Conservation (phyloP, 92 coral and sea anemone genomes). For the Epizoanthus scotinus region DNA sequence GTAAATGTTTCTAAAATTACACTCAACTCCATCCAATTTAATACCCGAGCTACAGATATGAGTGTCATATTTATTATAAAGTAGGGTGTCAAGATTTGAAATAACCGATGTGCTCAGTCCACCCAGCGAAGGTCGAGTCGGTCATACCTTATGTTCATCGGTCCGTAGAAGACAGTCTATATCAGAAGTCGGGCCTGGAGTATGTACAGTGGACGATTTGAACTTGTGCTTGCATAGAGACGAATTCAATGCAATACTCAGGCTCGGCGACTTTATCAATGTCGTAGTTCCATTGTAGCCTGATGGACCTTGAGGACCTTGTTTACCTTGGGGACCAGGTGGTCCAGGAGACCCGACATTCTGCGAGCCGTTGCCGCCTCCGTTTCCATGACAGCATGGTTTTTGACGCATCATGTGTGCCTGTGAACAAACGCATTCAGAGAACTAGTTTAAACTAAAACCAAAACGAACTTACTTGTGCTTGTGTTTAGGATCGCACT, state of each 20-base stretch:
- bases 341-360: constrained; percentile 31
- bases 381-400: not conserved
- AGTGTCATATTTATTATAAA: too few relatives aligned
- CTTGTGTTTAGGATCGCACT: too few relatives aligned
- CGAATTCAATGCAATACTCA: constrained; percentile 1
- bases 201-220: not conserved
- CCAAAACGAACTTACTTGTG: too few relatives aligned
- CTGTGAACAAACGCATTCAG: not conserved
- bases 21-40: too few relatives aligned
- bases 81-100: too few relatives aligned
- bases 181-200: constrained; percentile 2
- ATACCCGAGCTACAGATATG: too few relatives aligned
- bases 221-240: constrained; percentile 31
- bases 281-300: constrained; percentile 18
- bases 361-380: not conserved
- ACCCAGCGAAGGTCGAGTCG: too few relatives aligned
- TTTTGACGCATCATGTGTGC: not conserved
- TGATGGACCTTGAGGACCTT: constrained; percentile 44
- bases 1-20: too few relatives aligned
- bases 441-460: too few relatives aligned
- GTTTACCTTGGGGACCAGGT: constrained; percentile 46
- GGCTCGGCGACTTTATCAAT: not conserved
- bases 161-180: constrained; percentile 1
- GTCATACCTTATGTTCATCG: constrained; percentile 17
- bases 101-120: too few relatives aligned